phyloP scores from a whole-genome alignment of 2,797 vertebrate species.

The Poeciliopsis gracilis region DNA sequence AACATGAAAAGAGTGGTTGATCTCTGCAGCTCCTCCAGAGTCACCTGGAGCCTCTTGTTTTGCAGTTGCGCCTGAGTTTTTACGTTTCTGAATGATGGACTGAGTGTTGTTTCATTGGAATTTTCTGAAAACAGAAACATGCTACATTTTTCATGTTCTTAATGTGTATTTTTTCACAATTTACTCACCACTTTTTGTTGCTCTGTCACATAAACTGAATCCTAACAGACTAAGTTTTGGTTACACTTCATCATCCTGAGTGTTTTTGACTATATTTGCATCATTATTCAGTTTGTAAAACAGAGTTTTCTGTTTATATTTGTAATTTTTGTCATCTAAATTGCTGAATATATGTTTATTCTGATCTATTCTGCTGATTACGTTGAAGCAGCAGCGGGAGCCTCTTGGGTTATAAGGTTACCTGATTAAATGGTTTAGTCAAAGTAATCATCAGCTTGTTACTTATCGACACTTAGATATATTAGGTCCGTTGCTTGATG shows the following conservation, averaged over 20 bases:
- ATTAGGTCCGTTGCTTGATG: background rate
- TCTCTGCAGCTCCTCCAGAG: background rate
- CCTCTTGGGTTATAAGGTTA: background rate
- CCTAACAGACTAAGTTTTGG: background rate
- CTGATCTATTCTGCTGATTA: background rate
- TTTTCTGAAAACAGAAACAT: background rate
- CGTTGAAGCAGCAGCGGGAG: background rate
- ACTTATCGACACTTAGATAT: background rate
- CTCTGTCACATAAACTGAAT: background rate
- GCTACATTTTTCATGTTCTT: background rate
- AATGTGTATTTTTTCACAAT: background rate
- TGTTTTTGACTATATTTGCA: background rate
- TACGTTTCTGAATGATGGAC: background rate
- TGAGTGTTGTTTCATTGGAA: background rate
- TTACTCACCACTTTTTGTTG: background rate
- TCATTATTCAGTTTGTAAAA: background rate
- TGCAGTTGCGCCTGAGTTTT: background rate
- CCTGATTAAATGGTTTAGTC: conserved; percentile 2
- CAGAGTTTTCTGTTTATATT: background rate
- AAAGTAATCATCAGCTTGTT: background rate
- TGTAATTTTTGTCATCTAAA: background rate
- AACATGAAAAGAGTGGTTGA: background rate
- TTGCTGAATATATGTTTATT: background rate
- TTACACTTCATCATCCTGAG: background rate
- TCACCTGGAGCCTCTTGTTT: background rate